Evolutionary conservation across 35 echinoderm and acorn worm species (phyloP), one percentile per base, ranked within the genome.

Genomic region (Apostichopus parvimensis): DNA sequence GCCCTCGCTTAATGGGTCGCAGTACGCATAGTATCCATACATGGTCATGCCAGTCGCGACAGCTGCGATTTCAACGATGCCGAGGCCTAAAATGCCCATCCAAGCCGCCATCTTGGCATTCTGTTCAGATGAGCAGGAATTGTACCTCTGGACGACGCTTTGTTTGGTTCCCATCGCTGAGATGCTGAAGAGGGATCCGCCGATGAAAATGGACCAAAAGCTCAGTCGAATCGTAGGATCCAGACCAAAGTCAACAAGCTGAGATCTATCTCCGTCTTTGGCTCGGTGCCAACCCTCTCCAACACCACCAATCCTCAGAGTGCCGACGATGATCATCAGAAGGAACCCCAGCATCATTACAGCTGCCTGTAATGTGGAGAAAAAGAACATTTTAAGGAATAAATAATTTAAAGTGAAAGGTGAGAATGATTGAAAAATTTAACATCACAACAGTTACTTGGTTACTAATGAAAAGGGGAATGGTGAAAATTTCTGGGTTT

Each of bases 11-110:
- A 90, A 14, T 20, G 88, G 88, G 70, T 90, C 88, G 2, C 88
- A 90, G 53, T 77, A 53, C 21, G 68, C 25, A 52, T 90, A 90
- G 53, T 90, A 90, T 23, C 53, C 88, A 77, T 58, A 90, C 68
- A 90, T 78, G 28, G 88, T 77, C 88, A 90, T 90, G 8, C 88
- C 88, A 20, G 73, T 90, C 25, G 88, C 88, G 1, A 90, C 88
- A 0, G 88, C 68, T 18, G 58, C 53, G 72, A 90, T 55, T 23
- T 90, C 88, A 75, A 90, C 73, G 8, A 90, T 52, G 0, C 88
- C 73, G 14, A 64, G 34, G 57, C 70, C 73, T 15, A 75, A 53
- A 55, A 90, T 75, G 11, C 88, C 88, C 14, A 90, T 75, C 68
- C 73, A 90, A 55, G 88, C 88, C 15, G 88, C 88, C 20, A 78